Percentiles rank a stretch among this genome's conserved stretches.
These are phyloP conservation scores for Tinamus major DNA, from an alignment of 2,797 vertebrate genomes.

Conservation along the genomic window DNA sequence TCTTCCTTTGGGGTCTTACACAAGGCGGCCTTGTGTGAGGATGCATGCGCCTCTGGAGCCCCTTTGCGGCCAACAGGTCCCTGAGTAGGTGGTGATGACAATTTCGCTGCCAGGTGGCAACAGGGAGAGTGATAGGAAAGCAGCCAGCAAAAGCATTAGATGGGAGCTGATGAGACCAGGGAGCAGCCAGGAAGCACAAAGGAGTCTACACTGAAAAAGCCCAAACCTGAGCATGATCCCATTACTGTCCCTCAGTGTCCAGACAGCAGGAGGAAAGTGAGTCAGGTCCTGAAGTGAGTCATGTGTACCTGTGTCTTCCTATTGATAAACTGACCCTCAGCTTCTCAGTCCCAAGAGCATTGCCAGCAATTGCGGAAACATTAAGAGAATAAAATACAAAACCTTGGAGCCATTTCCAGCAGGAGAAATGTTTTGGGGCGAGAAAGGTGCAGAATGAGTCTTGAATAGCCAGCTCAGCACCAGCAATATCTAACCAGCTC, in stretches of 20 bases:
- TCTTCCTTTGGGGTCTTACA: too few species aligned
- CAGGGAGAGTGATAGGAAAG: neutral
- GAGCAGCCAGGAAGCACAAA: neutral
- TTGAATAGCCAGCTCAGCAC: constrained; percentile 27
- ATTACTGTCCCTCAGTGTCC: neutral
- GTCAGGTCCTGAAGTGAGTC: neutral
- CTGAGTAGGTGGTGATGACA: neutral
- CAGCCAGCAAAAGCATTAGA: neutral
- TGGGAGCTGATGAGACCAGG: neutral
- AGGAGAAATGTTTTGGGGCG: neutral
- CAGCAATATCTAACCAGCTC: constrained; percentile 39
- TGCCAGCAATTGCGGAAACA: neutral
- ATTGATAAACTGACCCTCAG: neutral
- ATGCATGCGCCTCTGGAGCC: neutral
- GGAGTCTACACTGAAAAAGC: neutral
- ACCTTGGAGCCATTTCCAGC: constrained; percentile 10
- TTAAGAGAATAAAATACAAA: neutral
- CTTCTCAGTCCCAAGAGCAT: neutral
- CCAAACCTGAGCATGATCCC: neutral
- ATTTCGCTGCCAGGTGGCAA: neutral
- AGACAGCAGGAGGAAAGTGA: neutral
- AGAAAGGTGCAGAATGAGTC: constrained; percentile 45
- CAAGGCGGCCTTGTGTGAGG: neutral
- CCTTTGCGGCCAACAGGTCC: neutral
- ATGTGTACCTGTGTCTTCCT: accelerated